A percentile compares a stretch with the other conserved stretches of the same genome.
phyloP scores from a whole-genome alignment of 2,888 invertebrate genomes.

The Pantelozetes paolii region DNA sequence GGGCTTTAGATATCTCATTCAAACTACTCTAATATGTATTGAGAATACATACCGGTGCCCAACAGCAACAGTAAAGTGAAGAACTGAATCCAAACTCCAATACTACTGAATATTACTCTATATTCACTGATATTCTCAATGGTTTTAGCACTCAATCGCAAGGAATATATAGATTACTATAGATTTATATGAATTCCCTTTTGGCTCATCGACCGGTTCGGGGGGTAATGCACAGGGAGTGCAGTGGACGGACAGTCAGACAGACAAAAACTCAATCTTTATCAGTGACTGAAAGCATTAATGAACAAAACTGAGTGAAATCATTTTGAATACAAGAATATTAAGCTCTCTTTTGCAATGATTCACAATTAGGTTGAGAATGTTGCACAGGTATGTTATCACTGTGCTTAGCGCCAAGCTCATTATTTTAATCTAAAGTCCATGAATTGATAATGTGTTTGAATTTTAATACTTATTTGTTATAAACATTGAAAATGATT shows the following conservation, averaged over 20 bases:
- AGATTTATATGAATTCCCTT: not conserved
- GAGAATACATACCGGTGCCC: not conserved
- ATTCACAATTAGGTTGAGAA: too few relatives aligned
- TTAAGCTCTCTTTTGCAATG: too few relatives aligned
- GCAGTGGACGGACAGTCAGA: not conserved
- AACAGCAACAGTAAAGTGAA: not conserved
- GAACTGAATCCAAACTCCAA: not conserved
- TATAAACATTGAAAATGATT: too few relatives aligned
- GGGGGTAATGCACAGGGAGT: not conserved
- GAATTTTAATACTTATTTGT: too few relatives aligned
- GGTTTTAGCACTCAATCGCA: not conserved
- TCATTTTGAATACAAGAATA: too few relatives aligned
- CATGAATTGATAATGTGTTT: too few relatives aligned
- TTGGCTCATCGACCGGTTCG: not conserved
- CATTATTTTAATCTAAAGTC: too few relatives aligned
- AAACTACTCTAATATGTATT: not conserved
- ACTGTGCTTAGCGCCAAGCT: too few relatives aligned
- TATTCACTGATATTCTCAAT: not conserved
- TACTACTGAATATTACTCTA: not conserved
- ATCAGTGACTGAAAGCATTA: too few relatives aligned
- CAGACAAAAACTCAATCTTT: not conserved
- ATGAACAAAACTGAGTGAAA: too few relatives aligned
- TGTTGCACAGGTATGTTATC: too few relatives aligned
- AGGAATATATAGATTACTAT: not conserved
- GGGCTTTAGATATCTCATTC: slow-evolving; percentile 3